phyloP scores from a whole-genome alignment of 1,140 invertebrate genomes.

The Plutomurus gul region DNA sequence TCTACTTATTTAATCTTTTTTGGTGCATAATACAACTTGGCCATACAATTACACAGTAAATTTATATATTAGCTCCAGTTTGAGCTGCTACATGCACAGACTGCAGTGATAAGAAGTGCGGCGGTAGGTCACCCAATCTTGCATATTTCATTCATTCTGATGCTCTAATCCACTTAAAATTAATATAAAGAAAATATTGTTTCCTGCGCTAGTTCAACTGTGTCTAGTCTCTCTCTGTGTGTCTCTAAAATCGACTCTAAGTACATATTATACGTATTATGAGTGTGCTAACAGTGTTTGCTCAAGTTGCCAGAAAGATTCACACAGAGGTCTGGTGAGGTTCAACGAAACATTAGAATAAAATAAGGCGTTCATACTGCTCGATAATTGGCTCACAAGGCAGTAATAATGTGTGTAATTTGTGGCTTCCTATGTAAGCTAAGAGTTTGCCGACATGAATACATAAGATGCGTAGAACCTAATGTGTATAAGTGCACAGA shows the following conservation, averaged over 20 bases:
- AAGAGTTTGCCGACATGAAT: neutral
- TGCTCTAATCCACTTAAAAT: neutral
- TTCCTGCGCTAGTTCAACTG: neutral
- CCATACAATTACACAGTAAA: slow-evolving; percentile 1
- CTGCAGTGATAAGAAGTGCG: neutral
- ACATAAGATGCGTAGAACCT: too few relatives aligned
- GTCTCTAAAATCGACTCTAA: neutral
- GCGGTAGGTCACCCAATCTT: neutral
- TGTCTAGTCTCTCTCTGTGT: too few relatives aligned
- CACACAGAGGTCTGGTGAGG: slow-evolving; percentile 4
- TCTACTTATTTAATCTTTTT: too few relatives aligned
- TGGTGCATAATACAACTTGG: too few relatives aligned
- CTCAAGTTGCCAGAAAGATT: neutral
- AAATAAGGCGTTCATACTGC: slow-evolving; percentile 15
- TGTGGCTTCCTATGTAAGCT: slow-evolving; percentile 23
- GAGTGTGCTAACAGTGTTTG: too few relatives aligned
- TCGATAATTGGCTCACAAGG: slow-evolving; percentile 18
- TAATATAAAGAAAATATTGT: neutral
- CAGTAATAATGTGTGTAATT: slow-evolving; percentile 27
- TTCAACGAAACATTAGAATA: neutral
- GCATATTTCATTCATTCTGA: neutral
- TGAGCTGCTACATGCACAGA: neutral
- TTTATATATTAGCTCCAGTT: too few relatives aligned
- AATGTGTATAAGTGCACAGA: too few relatives aligned
- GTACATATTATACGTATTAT: too few relatives aligned